Evolutionary conservation across 2,888 invertebrate species (phyloP), one percentile per base, ranked within the genome.

Genomic region (Pterostichus madidus): DNA sequence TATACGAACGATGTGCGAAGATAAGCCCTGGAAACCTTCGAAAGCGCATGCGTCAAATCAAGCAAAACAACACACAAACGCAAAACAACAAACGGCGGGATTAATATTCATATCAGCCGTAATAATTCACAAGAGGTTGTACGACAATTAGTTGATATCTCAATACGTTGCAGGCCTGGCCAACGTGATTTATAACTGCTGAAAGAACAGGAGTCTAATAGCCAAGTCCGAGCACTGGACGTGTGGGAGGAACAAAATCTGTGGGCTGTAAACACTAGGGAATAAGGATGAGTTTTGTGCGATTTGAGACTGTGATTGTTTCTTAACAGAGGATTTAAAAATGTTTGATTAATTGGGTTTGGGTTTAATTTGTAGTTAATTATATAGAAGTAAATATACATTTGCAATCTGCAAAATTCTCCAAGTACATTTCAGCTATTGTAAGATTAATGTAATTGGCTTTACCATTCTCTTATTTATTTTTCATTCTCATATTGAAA

Each of bases 21-120:
- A 75, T 81, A 81, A 52, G 75, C 68, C 39, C 68, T 13, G 56
- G 56, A 56, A 56, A 56, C 56, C 56, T 64, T 73, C 49, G 73
- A 75, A 75, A 52, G 49, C 49, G 49, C 75, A 52, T 52, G 75
- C 52, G 49, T 52, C 31, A 35, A 31, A 32, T 35, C 13, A 64
- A 35, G 31, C 35, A 64, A 59, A 59, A 59, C 59, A 59, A 59
- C 59, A 24, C 13, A n/a, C 46, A 10, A 59, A 68, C 15, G 46
- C 84, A 84, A 79, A 79, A 81, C 83, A 84, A 84, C 84, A 84
- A 84, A 84, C 84, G 49, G 15, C 64, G 15, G 75, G 61, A 81
- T 83, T 83, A 83, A 83, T 83, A 83, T 83, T 83, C 83, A 83
- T 83, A 83, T 77, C 64, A 83, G 68, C 77, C 77, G 77, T 83